Base-by-base conservation (phyloP, 1,140 invertebrate species). In the Tenebrio molitor region DNA sequence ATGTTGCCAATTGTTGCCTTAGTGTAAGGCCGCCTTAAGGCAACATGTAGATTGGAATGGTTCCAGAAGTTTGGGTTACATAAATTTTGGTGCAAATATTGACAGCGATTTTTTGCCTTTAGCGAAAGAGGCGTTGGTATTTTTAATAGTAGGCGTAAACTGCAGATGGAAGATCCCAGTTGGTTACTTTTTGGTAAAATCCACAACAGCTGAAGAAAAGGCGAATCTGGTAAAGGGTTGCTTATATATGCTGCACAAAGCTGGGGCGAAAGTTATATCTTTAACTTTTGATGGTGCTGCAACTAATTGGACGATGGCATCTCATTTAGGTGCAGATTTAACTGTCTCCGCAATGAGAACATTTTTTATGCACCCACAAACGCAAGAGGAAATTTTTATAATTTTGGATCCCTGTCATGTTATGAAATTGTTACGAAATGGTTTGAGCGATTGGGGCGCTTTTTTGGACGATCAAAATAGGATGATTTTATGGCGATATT, bases 51-150 rank as follows among this genome's bases (percentile, higher is more conserved):
- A 33, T 33, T 33, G 29, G 29, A 33, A 33, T 46, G 44, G 44
- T 17, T 46, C 44, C 5, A 46, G 15, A 46, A 46, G 12, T 19
- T 16, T 46, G 44, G 44, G 44, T 5, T 46, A 46, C n/a, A 16
- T 46, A 17, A 46, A 46, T 46, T 46, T 46, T 46, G 44, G 44
- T 17, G 44, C 19, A 4, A 16, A 46, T 46, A 16, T 46, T 46
- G 44, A 46, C 14, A 46, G 15, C 16, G 44, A 46, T 19, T 46
- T 17, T 17, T 17, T 46, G 4, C 72, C 74, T 19, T 16, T 76
- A 70, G 83, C 81, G 16, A 80, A 75, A 68, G 73, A 79, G 74
- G 80, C 78, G n/a, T 69, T 83, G 36, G 79, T 82, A 36, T 81
- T 81, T 64, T 74, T 82, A 76, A 46, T 81, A 15, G 74, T 79